phyloP scores from a whole-genome alignment of 2,888 invertebrate genomes.

The Hipparchia sbordonii region DNA sequence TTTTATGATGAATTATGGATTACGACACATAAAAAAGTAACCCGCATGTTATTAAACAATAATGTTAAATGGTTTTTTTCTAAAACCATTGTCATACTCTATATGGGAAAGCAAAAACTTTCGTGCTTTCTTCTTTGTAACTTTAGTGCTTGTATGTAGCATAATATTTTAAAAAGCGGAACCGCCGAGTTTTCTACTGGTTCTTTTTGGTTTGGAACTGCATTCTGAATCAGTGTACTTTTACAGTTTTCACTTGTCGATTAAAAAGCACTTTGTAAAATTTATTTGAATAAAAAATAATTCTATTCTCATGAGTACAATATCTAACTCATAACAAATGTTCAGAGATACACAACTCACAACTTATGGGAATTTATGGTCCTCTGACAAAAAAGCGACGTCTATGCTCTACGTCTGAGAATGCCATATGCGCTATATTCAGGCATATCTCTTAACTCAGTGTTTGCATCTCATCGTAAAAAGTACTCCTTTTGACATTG shows the following conservation, averaged over 20 bases:
- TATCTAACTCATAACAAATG: too few relatives aligned
- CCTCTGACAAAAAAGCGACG: slow-evolving; percentile 1
- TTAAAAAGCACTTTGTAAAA: too few relatives aligned
- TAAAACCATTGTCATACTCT: background rate
- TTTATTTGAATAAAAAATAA: too few relatives aligned
- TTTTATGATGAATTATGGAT: slow-evolving; percentile 28
- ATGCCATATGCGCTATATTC: slow-evolving; percentile 41
- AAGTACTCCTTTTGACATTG: slow-evolving; percentile 60
- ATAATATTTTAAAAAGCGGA: too few relatives aligned
- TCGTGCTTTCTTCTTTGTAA: background rate
- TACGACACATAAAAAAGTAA: slow-evolving; percentile 48
- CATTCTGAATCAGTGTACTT: too few relatives aligned
- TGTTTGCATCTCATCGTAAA: slow-evolving; percentile 67
- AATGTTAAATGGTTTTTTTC: slow-evolving; percentile 54
- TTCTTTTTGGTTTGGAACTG: too few relatives aligned
- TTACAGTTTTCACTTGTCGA: too few relatives aligned
- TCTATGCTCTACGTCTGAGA: slow-evolving; percentile 5
- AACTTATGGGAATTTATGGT: background rate
- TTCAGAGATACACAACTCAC: background rate
- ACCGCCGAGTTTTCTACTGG: too few relatives aligned
- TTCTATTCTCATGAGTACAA: too few relatives aligned
- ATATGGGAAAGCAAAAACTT: background rate
- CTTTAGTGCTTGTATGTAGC: too few relatives aligned
- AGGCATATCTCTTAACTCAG: slow-evolving; percentile 52
- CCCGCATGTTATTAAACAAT: slow-evolving; percentile 62